Base-by-base conservation (phyloP, 2,888 invertebrate species). In the Meiosimyza decipiens region DNA sequence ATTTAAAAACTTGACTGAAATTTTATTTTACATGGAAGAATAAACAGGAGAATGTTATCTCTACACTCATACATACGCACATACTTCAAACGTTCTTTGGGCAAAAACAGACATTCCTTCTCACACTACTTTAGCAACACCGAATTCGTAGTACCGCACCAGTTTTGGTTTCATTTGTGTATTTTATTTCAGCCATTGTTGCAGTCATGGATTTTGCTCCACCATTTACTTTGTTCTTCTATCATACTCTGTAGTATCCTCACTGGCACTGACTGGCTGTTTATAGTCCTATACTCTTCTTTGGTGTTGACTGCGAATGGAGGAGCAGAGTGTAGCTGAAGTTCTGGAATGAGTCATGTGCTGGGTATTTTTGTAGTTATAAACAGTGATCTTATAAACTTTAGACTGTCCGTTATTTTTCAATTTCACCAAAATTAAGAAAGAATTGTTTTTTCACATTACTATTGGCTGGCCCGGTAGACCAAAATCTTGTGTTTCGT, bases 201-300 rank as follows among this genome's bases (percentile, higher is more conserved):
- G 81, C 83, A 81, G 82, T 84, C 83, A 81, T 82, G 82, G 83
- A 83, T 83, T 84, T 84, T 83, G 84, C 83, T 83, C 84, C 84
- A 83, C 83, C 84, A 83, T 83, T 81, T 84, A 79, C 73, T 78
- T 77, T 47, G 59, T 63, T 70, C 55, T 82, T 82, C 81, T 82
- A 81, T 82, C 78, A 82, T 80, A 79, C 80, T 76, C 76, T 77
- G 79, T 78, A 15, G 50, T 80, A 81, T 81, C 80, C 80, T 77
- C 78, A 80, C 80, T 80, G 78, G 77, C 81, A 82, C 79, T 78
- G 78, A 76, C 77, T 75, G 76, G 74, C 70, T 65, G 69, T 73
- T 68, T 67, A 49, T 49, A 64, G 75, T 76, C 76, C 77, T 77
- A 77, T 69, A 74, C 77, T 73, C 77, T 72, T 71, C 33, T 51